Base-by-base conservation (phyloP, 2,113 vertebrate species). In the Riparia riparia region DNA sequence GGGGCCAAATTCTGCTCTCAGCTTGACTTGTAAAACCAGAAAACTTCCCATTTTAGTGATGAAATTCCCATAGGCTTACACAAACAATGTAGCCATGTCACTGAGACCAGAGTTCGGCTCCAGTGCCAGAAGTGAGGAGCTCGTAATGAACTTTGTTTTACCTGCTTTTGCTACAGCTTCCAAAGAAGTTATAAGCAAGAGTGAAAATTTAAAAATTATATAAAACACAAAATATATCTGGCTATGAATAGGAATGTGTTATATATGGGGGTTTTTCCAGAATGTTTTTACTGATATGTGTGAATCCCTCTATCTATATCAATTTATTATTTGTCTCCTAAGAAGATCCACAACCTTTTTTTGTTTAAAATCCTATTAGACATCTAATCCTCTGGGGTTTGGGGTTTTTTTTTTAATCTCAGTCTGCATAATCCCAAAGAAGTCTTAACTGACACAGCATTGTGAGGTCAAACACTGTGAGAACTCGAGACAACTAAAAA, bases 31-130 rank as follows among this genome's bases (percentile, higher is more conserved):
- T 61, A 56, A 85, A 88, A 31, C 4, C 21, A 58, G 50, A 86
- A 64, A 54, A 47, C 25, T 29, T 66, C 26, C 17, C 14, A 28
- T 25, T 63, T 83, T 81, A 10, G 37, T 12, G 4, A 5, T 18
- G 45, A 22, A 70, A 81, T 37, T 83, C 41, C 64, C 49, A 16
- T 2, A 17, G 47, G 31, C 18, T 89, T 60, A 37, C 26, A 16
- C 18, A 41, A 72, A 41, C 12, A 25, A 17, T 12, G 14, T 6
- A 37, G 28, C 41, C 41, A 6, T 41, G 47, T 50, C 0, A 0
- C 53, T 34, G 32, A 95, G 54, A 45, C 10, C 64, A 49, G 25
- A 26, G 26, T 39, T 90, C 63, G 42, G 12, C 37, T 85, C 28
- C 2, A 1, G 28, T 29, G 57, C 32, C 71, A 37, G 18, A 56